Percentiles rank a stretch among this genome's conserved stretches.
Evolutionary conservation across 1,140 invertebrate genomes (phyloP).

Genomic region (Drosophila auraria): DNA sequence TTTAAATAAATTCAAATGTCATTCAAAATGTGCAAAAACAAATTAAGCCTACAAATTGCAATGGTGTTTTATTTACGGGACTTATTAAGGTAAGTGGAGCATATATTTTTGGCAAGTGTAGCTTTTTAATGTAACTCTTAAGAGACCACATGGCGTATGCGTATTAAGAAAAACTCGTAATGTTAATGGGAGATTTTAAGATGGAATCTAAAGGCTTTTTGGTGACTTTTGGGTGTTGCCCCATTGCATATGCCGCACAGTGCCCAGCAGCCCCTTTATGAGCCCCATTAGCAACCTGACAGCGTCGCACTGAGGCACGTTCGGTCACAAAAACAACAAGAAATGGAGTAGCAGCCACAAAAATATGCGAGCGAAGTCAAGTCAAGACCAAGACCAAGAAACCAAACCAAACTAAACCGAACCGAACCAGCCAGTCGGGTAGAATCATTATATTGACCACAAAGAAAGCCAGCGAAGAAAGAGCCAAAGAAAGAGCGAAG

Average conservation of each 20-base stretch:
- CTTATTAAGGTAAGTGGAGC: too few relatives aligned
- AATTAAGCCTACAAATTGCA: conserved; percentile 29
- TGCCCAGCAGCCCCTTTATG: conserved; percentile 24
- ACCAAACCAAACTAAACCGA: conserved; percentile 34
- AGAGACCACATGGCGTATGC: conserved; percentile 27
- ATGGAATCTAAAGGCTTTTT: conserved; percentile 7
- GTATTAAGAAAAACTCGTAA: background rate
- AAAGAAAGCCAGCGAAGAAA: conserved; percentile 77
- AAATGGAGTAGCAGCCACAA: conserved; percentile 64
- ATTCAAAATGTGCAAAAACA: conserved; percentile 76
- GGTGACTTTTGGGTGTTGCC: conserved; percentile 45
- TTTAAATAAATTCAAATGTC: conserved; percentile 76
- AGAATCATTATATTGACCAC: conserved; percentile 82
- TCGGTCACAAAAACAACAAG: conserved; percentile 36
- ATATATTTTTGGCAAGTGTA: background rate
- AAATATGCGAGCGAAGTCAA: conserved; percentile 61
- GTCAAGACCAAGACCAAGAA: conserved; percentile 20
- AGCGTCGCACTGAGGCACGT: conserved; percentile 53
- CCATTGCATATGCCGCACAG: conserved; percentile 66
- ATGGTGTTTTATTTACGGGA: background rate
- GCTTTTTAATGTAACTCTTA: background rate
- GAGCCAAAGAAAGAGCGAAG: conserved; percentile 55
- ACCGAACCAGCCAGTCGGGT: conserved; percentile 41
- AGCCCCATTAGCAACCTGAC: conserved; percentile 68
- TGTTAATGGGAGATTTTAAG: conserved; percentile 19